Conservation (phyloP, 2,888 invertebrate genomes). For the Tineola bisselliella region DNA sequence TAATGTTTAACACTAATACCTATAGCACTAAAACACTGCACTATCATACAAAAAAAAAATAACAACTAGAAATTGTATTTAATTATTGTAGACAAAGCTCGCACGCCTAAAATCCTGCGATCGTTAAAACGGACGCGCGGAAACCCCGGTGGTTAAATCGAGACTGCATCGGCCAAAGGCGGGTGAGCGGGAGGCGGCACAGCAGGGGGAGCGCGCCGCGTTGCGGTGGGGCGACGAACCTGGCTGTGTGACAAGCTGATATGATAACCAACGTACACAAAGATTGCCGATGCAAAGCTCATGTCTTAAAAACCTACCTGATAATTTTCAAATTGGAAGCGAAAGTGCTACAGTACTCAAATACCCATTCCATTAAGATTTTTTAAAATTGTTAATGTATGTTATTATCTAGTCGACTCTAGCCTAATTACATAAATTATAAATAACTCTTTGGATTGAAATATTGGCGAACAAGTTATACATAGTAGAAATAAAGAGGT, state of each 20-base stretch:
- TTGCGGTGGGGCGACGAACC: constrained; percentile 40
- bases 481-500: too few species aligned
- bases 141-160: constrained; percentile 29
- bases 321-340: not conserved
- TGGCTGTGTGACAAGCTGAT: constrained; percentile 47
- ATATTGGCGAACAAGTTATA: too few species aligned
- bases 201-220: constrained; percentile 41
- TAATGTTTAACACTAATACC: not conserved
- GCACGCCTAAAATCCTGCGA: constrained; percentile 36
- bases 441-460: too few species aligned
- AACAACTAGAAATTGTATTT: too few species aligned
- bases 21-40: not conserved
- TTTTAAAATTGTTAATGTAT: too few species aligned
- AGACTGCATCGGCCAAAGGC: constrained; percentile 44
- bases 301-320: not conserved
- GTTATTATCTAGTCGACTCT: too few species aligned
- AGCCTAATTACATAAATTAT: too few species aligned
- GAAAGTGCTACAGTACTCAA: not conserved
- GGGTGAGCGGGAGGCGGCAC: constrained; percentile 19
- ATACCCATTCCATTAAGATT: too few species aligned
- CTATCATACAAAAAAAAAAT: not conserved
- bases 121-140: constrained; percentile 26
- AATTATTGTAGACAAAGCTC: constrained; percentile 46
- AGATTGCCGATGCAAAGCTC: not conserved
- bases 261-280: constrained; percentile 54